Evolutionary conservation across 2,113 vertebrate species (phyloP), one percentile per base, ranked within the genome.

Genomic region (Lethenteron reissneri): DNA sequence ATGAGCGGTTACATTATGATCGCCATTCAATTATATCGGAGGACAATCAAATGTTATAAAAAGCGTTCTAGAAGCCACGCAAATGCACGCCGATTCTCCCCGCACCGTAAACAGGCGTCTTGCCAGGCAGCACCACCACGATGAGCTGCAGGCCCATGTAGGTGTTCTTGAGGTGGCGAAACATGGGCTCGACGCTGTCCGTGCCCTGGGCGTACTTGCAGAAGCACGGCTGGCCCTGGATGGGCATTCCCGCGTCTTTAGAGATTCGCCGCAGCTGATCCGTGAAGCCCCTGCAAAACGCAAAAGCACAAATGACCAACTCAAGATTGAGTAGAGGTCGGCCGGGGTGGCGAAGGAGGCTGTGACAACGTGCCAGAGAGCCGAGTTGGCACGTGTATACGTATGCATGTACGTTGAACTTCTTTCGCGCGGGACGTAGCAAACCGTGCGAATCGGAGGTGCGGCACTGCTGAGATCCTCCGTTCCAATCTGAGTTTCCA

Each of bases 101-200:
- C 80, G 83, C 77, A 95, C 90, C 91, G 3, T 95, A 96, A 64
- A 96, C 92, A 0, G 92, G 92, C 0, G 92, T 97, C 75, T 97
- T 97, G 64, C 94, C 94, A 0, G 94, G 94, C 77, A 97, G 82
- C 77, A 97, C 96, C 78, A 97, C 94, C 1, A 97, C 95, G 81
- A 97, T 97, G 80, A 97, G 92, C 80, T 97, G 92, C 10, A 97
- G 86, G 17, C 90, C 92, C 2, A 92, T 89, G 75, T 97, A 97
- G 10, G 90, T 97, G 83, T 97, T 97, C 81, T 97, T 97, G 77
- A 97, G 86, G 82, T 97, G 92, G 72, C 92, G 81, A 79, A 97
- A 97, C 92, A 97, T 97, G 78, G 92, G 92, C 82, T 97, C 91
- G 80, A 95, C 92, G 0, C 92, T 95, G 84, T 95, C 92, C 0